Evolutionary conservation across 2,113 vertebrate species (phyloP), one percentile per base, ranked within the genome.

Genomic region (Phalacrocorax carbo): DNA sequence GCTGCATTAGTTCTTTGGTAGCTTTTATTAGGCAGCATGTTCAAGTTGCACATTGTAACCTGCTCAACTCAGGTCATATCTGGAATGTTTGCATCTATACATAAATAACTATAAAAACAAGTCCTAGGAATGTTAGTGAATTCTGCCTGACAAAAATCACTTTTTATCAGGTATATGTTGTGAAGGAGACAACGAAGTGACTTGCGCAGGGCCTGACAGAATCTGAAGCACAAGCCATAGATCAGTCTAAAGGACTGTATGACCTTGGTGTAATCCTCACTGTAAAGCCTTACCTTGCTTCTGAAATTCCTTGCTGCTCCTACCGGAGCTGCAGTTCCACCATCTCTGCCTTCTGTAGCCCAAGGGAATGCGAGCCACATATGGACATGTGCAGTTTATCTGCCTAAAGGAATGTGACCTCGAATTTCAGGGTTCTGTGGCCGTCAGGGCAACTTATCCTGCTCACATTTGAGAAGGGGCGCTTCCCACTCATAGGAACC

Each of bases 291-390:
- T 80, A 84, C 77, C 38, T 80, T 69, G 58, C 7, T 38, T n/a
- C n/a, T 57, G 76, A 68, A 75, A 69, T 79, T 82, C 58, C 71
- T 48, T 52, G 38, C 46, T 5, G 4, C 52, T 82, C 29, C 66
- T 66, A 55, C 66, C 65, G 20, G 70, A 93, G 73, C 79, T 91
- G 54, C 81, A 79, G 61, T 66, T 51, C 80, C 77, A 88, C 32
- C 51, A 58, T 23, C 1, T 0, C 69, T 90, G 87, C 71, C 29
- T 90, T 46, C 82, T 52, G 82, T 9, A 85, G 62, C 40, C 7
- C 0, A 19, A 72, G 10, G 25, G 95, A 73, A 84, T 3, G 36
- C 0, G 0, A 86, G 48, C 52, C 0, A 5, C 73, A 51, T 25
- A 7, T 1, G 7, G 58, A 62, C 52, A 55, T 0, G 1, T 62